Base-by-base conservation (phyloP, 2,113 vertebrate species). In the Cheirogaleus medius region DNA sequence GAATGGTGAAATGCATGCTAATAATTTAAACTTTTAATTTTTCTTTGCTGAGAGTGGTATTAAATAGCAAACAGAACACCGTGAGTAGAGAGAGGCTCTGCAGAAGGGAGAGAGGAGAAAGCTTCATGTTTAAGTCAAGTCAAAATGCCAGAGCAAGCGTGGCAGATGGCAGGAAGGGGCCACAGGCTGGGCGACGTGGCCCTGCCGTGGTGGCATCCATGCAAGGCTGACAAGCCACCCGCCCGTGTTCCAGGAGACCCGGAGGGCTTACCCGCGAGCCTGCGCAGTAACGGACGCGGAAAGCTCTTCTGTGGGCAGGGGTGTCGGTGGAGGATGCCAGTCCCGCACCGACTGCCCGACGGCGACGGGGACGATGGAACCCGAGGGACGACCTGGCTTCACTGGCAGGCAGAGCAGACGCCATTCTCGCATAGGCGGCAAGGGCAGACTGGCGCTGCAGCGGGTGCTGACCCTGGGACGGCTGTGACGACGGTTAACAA, bases 71-170 rank as follows among this genome's bases (percentile, higher is more conserved):
- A 42, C 14, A 29, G 27, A 27, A 34, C 34, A 39, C 34, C 10
- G 0, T 39, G 13, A 42, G 20, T 3, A 25, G 21, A 87, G 54
- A 39, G 15, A 32, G 81, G 39, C 9, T 27, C 78, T 2, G 14
- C 10, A 9, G 58, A 21, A 44, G 56, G 37, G 42, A n/a, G 27
- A 34, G 5, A 60, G 34, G 52, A n/a, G 9, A 9, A 3, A 39
- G 34, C 9, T 11, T 8, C 27, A 5, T 9, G 1, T 13, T 3
- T 9, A 6, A 21, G 32, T 47, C 14, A 20, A 27, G 27, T 10
- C 11, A 23, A 18, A 17, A 49, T 0, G 0, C 23, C 29, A 47
- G 56, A 7, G 8, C 15, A 0, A 21, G n/a, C 47, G 3, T 15
- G 23, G 18, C 47, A 15, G 23, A 21, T 3, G 4, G 7, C 37